Evolutionary conservation across 1,140 invertebrate species (phyloP).

Genomic region (Papilio dardanus): DNA sequence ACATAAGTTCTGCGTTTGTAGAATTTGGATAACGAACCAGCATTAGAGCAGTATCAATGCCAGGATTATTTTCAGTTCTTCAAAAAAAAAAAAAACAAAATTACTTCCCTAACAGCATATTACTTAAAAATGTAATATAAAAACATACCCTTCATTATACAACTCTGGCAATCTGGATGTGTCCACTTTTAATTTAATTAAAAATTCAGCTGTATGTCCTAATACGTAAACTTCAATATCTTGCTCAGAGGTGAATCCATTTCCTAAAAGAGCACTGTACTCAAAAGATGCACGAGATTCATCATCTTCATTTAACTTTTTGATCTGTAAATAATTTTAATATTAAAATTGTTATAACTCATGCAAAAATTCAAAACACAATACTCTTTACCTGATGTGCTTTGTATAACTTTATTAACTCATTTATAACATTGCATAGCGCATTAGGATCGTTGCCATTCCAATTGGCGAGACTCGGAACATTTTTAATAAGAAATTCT

Average conservation of each 20-base stretch:
- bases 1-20: constrained; percentile 76
- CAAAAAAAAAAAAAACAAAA: constrained; percentile 42
- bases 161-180: constrained; percentile 72
- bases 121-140: not conserved
- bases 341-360: not conserved
- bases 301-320: constrained; percentile 77
- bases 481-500: constrained; percentile 70
- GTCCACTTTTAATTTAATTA: constrained; percentile 78
- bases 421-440: constrained; percentile 81
- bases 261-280: constrained; percentile 77
- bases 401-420: constrained; percentile 82
- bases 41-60: constrained; percentile 75
- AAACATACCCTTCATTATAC: constrained; percentile 72
- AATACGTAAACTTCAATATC: constrained; percentile 80
- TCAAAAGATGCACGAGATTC: constrained; percentile 79
- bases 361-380: not conserved
- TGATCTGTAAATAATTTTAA: constrained; percentile 58
- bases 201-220: constrained; percentile 73
- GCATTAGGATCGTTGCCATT: constrained; percentile 79
- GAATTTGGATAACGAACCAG: constrained; percentile 78
- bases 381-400: constrained; percentile 77
- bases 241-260: constrained; percentile 70
- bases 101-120: not conserved
- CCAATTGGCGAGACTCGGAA: constrained; percentile 84
- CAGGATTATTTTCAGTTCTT: constrained; percentile 75